Percentiles rank a stretch among this genome's conserved stretches.
These are phyloP conservation scores for Paratilapia polleni DNA, from an alignment of 2,113 vertebrate genomes.

Conservation along the genomic window DNA sequence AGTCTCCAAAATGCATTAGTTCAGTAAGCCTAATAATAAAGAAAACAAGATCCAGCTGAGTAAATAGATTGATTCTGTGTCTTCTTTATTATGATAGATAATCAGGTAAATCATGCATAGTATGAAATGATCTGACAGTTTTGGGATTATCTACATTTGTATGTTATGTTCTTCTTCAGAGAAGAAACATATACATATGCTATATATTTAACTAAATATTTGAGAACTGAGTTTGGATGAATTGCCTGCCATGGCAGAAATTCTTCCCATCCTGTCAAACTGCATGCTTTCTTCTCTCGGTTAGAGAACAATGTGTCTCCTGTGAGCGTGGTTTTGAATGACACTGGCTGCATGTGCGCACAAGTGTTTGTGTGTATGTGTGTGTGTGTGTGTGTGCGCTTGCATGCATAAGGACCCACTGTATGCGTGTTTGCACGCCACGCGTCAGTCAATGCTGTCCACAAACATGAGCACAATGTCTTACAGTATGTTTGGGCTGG, in stretches of 20 bases:
- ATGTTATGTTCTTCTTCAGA: neutral
- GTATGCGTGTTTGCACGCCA: constrained; percentile 73
- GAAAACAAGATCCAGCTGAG: constrained; percentile 7
- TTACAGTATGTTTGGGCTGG: constrained; percentile 87
- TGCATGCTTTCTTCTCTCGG: constrained; percentile 65
- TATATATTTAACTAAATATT: neutral
- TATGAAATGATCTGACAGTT: constrained; percentile 5
- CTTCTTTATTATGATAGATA: constrained; percentile 15
- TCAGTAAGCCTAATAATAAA: constrained; percentile 49
- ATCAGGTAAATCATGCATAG: constrained; percentile 31
- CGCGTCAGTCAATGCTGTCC: constrained; percentile 72
- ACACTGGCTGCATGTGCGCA: constrained; percentile 29
- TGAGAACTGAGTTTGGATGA: constrained; percentile 20
- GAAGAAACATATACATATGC: neutral
- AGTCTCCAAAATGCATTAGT: constrained; percentile 42
- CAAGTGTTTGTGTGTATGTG: constrained; percentile 24
- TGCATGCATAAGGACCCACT: constrained; percentile 60
- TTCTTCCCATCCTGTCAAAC: constrained; percentile 65
- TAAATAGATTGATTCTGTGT: constrained; percentile 32
- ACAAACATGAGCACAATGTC: constrained; percentile 83
- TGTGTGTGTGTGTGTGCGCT: constrained; percentile 25
- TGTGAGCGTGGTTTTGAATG: constrained; percentile 65
- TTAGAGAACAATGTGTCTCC: constrained; percentile 66
- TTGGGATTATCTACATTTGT: neutral
- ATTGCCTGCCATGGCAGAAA: constrained; percentile 33